Evolutionary conservation across 92 coral and sea anemone genomes (phyloP).

Genomic region (Bergia puertoricense): DNA sequence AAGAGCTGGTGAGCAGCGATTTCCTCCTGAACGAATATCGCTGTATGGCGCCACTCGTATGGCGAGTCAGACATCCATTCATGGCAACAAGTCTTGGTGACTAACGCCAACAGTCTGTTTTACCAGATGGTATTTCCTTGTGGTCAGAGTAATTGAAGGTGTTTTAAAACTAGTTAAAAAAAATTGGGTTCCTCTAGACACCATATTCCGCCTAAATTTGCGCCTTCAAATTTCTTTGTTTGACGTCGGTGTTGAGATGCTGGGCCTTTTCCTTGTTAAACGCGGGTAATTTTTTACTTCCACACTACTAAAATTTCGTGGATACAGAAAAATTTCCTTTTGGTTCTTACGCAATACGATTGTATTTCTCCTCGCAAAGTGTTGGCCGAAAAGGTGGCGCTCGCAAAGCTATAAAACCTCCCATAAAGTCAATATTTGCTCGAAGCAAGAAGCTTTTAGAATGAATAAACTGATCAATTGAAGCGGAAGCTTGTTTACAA

Average conservation of each 20-base stretch:
- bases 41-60: slow-evolving; percentile 12
- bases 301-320: not conserved
- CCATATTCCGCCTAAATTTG: not conserved
- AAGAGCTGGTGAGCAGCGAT: slow-evolving; percentile 12
- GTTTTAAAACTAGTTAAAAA: not conserved
- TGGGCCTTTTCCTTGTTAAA: not conserved
- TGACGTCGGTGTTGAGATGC: slow-evolving; percentile 8
- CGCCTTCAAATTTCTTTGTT: slow-evolving; percentile 15
- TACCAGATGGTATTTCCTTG: not conserved
- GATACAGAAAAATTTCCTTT: not conserved
- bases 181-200: not conserved
- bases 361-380: not conserved
- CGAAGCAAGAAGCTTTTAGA: not conserved
- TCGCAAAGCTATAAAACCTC: not conserved
- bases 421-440: slow-evolving; percentile 4
- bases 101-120: slow-evolving; percentile 8
- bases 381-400: slow-evolving; percentile 5
- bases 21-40: slow-evolving; percentile 16
- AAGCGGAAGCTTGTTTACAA: slow-evolving; percentile 18
- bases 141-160: slow-evolving; percentile 19
- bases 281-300: not conserved
- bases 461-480: slow-evolving; percentile 8
- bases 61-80: slow-evolving; percentile 11
- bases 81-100: slow-evolving; percentile 6
- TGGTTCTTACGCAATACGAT: not conserved